phyloP scores from a whole-genome alignment of 2,888 invertebrate species.

The Platycheirus rosarum region DNA sequence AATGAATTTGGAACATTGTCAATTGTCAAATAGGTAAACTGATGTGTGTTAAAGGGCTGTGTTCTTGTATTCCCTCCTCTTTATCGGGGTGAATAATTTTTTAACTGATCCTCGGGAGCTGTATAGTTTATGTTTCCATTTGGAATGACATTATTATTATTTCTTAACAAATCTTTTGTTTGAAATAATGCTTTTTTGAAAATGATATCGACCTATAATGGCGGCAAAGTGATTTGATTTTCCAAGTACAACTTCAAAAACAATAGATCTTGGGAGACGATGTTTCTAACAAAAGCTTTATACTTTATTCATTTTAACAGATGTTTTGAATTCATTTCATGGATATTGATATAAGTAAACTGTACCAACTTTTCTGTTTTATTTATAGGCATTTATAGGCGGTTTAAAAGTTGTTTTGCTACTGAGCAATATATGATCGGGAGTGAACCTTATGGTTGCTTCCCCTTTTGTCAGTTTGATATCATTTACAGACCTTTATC shows the following conservation, averaged over 20 bases:
- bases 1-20: constrained; percentile 35
- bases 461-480: no score
- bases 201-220: constrained; percentile 3
- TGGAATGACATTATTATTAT: constrained; percentile 20
- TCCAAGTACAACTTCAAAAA: neutral
- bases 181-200: constrained; percentile 3
- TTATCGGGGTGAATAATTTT: neutral
- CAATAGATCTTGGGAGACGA: neutral
- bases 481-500: no score
- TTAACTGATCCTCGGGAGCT: neutral
- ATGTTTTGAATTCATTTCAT: no score
- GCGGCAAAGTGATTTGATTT: neutral
- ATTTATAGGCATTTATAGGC: no score
- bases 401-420: no score
- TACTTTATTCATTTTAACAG: no score
- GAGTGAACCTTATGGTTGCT: no score
- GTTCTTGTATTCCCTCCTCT: constrained; percentile 1
- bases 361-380: no score
- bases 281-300: neutral
- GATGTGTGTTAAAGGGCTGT: constrained; percentile 10
- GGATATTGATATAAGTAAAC: no score
- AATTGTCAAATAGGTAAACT: constrained; percentile 35
- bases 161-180: constrained; percentile 1
- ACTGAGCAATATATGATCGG: no score
- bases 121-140: neutral